phyloP scores from a whole-genome alignment of 2,797 vertebrate genomes.

The Enteromius anoplus region DNA sequence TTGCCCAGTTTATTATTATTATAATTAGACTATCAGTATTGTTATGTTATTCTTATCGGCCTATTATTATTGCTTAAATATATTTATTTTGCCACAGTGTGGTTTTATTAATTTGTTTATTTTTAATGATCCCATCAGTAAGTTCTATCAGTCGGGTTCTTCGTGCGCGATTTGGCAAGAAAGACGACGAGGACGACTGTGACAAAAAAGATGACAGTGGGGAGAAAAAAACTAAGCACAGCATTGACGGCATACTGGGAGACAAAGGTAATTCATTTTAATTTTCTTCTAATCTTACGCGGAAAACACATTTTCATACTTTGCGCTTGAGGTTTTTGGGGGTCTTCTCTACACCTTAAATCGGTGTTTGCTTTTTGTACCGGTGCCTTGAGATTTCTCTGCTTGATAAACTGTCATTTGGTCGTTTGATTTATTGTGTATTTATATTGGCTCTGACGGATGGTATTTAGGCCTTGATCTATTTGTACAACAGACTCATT shows the following conservation, averaged over 20 bases:
- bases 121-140: slow-evolving; percentile 76
- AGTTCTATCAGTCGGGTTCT: slow-evolving; percentile 98
- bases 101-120: neutral
- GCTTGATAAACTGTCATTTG: slow-evolving; percentile 62
- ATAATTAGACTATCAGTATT: neutral
- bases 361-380: slow-evolving; percentile 14
- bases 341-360: neutral
- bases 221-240: slow-evolving; percentile 95
- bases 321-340: neutral
- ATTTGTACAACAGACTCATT: slow-evolving; percentile 82
- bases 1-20: neutral
- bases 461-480: slow-evolving; percentile 71
- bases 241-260: slow-evolving; percentile 94
- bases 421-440: slow-evolving; percentile 64
- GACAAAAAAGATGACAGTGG: slow-evolving; percentile 93
- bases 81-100: neutral
- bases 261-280: slow-evolving; percentile 88
- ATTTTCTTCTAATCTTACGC: slow-evolving; percentile 5
- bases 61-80: neutral
- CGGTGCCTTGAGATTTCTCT: slow-evolving; percentile 48
- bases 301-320: neutral
- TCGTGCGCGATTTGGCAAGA: slow-evolving; percentile 94
- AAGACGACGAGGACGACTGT: slow-evolving; percentile 89
- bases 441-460: slow-evolving; percentile 71
- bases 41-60: neutral